phyloP scores from a whole-genome alignment of 2,797 vertebrate species.

The Epinephelus awoara region DNA sequence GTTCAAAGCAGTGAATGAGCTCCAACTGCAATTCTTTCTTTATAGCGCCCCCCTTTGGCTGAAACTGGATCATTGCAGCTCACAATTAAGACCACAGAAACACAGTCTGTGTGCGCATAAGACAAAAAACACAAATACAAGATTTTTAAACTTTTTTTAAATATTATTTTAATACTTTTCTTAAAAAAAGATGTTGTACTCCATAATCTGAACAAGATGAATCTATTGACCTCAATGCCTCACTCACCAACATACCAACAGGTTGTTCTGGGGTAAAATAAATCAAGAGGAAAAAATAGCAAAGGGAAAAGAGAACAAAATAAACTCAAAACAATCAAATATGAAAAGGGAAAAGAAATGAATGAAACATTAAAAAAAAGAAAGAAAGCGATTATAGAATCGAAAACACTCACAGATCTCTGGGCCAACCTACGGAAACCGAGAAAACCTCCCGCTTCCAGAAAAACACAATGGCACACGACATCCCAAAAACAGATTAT shows the following conservation, averaged over 20 bases:
- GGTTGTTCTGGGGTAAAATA: slow-evolving; percentile 76
- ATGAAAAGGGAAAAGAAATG: slow-evolving; percentile 53
- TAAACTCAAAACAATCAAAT: slow-evolving; percentile 69
- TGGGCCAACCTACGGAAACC: slow-evolving; percentile 74
- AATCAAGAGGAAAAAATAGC: slow-evolving; percentile 57
- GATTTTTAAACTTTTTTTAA: slow-evolving; percentile 59
- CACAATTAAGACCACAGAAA: not conserved
- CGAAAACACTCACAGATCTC: slow-evolving; percentile 80
- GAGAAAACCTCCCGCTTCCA: slow-evolving; percentile 48
- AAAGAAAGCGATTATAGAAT: slow-evolving; percentile 66
- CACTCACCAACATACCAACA: slow-evolving; percentile 86
- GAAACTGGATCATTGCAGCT: not conserved
- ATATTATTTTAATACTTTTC: slow-evolving; percentile 84
- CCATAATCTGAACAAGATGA: slow-evolving; percentile 90
- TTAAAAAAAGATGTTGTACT: slow-evolving; percentile 88
- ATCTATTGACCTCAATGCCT: slow-evolving; percentile 84
- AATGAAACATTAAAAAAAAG: slow-evolving; percentile 60
- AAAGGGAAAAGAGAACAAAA: slow-evolving; percentile 55
- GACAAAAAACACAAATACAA: slow-evolving; percentile 3
- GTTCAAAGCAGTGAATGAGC: not conserved
- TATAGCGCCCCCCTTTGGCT: slow-evolving; percentile 27
- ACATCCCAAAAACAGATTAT: slow-evolving; percentile 79
- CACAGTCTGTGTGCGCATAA: not conserved
- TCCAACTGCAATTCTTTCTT: not conserved
- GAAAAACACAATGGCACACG: slow-evolving; percentile 84